Evolutionary conservation across 2,797 vertebrate species (phyloP).

Genomic region (Squalus acanthias): DNA sequence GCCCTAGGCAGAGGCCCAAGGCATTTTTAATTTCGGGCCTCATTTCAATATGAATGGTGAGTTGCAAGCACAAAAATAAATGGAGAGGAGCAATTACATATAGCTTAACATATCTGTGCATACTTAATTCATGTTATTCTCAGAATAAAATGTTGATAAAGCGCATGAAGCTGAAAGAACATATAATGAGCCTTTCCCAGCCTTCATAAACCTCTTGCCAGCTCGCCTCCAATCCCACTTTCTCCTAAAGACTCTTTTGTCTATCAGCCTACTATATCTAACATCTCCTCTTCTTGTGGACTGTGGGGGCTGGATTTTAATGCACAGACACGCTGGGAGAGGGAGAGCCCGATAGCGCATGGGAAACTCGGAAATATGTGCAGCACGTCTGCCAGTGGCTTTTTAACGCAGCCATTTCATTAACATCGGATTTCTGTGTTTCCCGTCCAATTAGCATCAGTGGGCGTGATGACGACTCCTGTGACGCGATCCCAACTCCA

Average conservation of each 20-base stretch:
- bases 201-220: neutral
- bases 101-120: neutral
- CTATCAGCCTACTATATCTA: neutral
- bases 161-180: neutral
- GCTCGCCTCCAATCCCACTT: neutral
- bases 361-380: too few species aligned
- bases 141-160: neutral
- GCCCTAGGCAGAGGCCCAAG: too few species aligned
- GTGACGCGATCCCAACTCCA: too few species aligned
- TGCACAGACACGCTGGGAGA: too few species aligned
- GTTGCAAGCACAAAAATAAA: neutral
- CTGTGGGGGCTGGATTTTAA: too few species aligned
- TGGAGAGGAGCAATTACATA: neutral
- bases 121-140: neutral
- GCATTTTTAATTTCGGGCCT: neutral
- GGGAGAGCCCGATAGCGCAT: too few species aligned
- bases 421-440: too few species aligned
- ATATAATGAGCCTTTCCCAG: neutral
- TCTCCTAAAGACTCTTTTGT: neutral
- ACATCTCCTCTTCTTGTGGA: too few species aligned
- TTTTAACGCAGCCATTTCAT: too few species aligned
- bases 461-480: too few species aligned
- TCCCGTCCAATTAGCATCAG: too few species aligned
- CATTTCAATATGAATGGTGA: neutral
- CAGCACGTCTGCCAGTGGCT: too few species aligned